These are phyloP conservation scores for Drosophila mojavensis DNA, from an alignment of 1,140 invertebrate species.

Conservation along the genomic window DNA sequence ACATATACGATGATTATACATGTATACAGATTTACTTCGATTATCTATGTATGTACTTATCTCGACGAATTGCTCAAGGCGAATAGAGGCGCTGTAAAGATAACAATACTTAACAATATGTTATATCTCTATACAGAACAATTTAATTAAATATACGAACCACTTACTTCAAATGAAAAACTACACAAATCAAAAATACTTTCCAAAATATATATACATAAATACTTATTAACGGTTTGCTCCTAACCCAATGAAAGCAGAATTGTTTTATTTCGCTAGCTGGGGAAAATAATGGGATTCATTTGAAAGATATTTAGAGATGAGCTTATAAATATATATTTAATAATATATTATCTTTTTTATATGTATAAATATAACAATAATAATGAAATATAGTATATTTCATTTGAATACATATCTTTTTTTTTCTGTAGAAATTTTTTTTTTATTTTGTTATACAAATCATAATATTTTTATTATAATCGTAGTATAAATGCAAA, in stretches of 20 bases:
- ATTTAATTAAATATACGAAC: conserved; percentile 20
- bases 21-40: conserved; percentile 55
- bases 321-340: too few species aligned
- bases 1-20: conserved; percentile 26
- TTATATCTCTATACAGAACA: conserved; percentile 65
- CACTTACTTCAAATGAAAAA: conserved; percentile 29
- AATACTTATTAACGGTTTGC: conserved; percentile 73
- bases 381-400: too few species aligned
- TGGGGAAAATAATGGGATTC: neutral
- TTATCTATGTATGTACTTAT: conserved; percentile 50
- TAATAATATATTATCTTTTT: too few species aligned
- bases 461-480: too few species aligned
- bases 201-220: conserved; percentile 64
- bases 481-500: too few species aligned
- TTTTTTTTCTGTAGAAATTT: too few species aligned
- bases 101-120: conserved; percentile 37
- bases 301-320: too few species aligned
- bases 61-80: conserved; percentile 24
- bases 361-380: too few species aligned
- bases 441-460: too few species aligned
- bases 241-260: conserved; percentile 54
- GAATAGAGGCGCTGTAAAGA: conserved; percentile 23
- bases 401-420: too few species aligned
- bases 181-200: conserved; percentile 34
- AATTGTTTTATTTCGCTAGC: conserved; percentile 24